phyloP scores from a whole-genome alignment of 2,888 invertebrate species.

The Folsomia manolachei region DNA sequence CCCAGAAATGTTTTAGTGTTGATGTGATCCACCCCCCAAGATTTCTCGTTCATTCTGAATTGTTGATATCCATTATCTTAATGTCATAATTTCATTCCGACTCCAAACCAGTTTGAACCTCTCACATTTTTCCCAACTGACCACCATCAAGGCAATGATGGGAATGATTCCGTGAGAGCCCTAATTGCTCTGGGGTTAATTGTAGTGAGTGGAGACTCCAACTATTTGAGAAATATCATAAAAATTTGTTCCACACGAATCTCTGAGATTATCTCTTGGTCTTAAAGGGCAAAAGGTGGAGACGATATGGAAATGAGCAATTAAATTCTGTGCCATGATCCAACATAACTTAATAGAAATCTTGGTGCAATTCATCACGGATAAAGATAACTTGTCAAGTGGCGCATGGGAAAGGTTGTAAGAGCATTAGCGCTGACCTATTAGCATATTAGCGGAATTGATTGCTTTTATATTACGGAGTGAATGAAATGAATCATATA shows the following conservation, averaged over 20 bases:
- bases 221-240: conserved; percentile 1
- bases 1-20: conserved; percentile 18
- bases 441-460: not conserved
- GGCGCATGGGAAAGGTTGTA: conserved; percentile 43
- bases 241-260: conserved; percentile 14
- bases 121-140: not conserved
- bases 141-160: not conserved
- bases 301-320: conserved; percentile 4
- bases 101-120: conserved; percentile 11
- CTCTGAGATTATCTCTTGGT: not conserved
- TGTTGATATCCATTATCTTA: conserved; percentile 21
- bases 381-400: conserved; percentile 47
- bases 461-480: not conserved
- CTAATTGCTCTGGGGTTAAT: conserved; percentile 50
- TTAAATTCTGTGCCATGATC: not conserved
- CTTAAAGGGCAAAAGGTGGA: conserved; percentile 28
- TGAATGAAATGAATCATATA: not conserved
- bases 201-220: conserved; percentile 32
- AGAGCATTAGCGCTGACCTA: not conserved
- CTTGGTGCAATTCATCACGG: conserved; percentile 37
- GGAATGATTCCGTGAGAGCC: conserved; percentile 19
- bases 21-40: conserved; percentile 16
- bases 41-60: conserved; percentile 5
- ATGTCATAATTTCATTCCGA: conserved; percentile 22
- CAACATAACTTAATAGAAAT: not conserved